phyloP scores from a whole-genome alignment of 2,113 vertebrate species.

The Odocoileus hemionus region DNA sequence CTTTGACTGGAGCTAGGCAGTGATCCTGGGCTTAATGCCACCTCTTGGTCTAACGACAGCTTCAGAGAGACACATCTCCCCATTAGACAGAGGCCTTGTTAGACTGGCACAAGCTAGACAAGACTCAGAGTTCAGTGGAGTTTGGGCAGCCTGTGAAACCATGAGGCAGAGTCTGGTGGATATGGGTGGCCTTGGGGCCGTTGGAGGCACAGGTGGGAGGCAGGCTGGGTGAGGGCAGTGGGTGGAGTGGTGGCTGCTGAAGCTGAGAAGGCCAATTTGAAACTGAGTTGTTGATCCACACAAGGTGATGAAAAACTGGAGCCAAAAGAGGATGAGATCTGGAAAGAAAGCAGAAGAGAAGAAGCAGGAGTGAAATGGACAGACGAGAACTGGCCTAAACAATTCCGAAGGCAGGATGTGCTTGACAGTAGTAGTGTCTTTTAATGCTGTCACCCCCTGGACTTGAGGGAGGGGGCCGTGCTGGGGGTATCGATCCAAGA shows the following conservation, averaged over 20 bases:
- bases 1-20: background rate
- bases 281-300: background rate
- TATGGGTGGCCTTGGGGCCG: rapidly evolving
- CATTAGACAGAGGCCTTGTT: background rate
- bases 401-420: background rate
- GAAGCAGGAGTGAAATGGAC: background rate
- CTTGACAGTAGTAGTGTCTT: background rate
- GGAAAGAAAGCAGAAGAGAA: background rate
- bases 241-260: background rate
- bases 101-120: background rate
- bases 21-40: background rate
- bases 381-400: background rate
- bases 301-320: background rate
- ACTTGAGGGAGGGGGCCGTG: background rate
- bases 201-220: no score
- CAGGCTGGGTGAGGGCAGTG: rapidly evolving
- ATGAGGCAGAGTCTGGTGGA: background rate
- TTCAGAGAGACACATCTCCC: background rate
- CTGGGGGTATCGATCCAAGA: no score
- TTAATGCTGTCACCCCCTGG: no score
- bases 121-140: background rate
- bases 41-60: background rate
- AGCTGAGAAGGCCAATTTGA: background rate
- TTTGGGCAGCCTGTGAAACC: rapidly evolving
- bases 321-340: background rate